Evolutionary conservation across 2,797 vertebrate species (phyloP).

Genomic region (Lepilemur ruficaudatus): DNA sequence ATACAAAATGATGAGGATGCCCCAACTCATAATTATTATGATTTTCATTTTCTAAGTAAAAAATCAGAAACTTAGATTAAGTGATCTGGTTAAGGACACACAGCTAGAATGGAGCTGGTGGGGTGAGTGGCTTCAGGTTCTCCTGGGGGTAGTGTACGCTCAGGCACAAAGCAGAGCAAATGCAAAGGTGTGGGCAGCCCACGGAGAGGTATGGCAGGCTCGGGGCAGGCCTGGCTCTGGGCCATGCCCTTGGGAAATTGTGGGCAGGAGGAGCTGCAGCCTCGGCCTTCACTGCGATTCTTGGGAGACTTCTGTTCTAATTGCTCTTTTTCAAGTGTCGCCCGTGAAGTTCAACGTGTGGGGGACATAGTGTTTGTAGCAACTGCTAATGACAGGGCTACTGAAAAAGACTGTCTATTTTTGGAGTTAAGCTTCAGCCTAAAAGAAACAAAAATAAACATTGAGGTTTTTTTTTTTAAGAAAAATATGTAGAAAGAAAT

Average conservation of each 20-base stretch:
- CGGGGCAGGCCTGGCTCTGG: neutral
- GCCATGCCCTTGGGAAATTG: neutral
- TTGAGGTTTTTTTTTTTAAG: neutral
- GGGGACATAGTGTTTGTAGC: constrained; percentile 64
- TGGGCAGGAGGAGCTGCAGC: neutral
- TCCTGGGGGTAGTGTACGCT: neutral
- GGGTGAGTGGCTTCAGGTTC: neutral
- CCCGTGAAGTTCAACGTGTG: neutral
- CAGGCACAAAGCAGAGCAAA: no score
- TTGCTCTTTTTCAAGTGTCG: constrained; percentile 67
- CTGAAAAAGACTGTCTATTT: constrained; percentile 76
- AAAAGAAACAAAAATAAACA: constrained; percentile 77
- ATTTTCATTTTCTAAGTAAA: neutral
- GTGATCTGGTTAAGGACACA: neutral
- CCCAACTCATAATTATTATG: neutral
- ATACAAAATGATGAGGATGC: neutral
- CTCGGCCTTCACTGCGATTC: neutral
- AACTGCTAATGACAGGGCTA: constrained; percentile 79
- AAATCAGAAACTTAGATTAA: neutral
- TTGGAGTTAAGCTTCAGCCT: constrained; percentile 72
- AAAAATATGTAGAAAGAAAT: constrained; percentile 56
- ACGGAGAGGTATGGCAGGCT: neutral
- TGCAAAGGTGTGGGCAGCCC: neutral
- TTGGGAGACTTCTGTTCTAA: constrained; percentile 47
- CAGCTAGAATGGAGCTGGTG: neutral